Evolutionary conservation across 2,888 invertebrate genomes (phyloP), one percentile per base, ranked within the genome.

Genomic region (Chloroclysta siterata): DNA sequence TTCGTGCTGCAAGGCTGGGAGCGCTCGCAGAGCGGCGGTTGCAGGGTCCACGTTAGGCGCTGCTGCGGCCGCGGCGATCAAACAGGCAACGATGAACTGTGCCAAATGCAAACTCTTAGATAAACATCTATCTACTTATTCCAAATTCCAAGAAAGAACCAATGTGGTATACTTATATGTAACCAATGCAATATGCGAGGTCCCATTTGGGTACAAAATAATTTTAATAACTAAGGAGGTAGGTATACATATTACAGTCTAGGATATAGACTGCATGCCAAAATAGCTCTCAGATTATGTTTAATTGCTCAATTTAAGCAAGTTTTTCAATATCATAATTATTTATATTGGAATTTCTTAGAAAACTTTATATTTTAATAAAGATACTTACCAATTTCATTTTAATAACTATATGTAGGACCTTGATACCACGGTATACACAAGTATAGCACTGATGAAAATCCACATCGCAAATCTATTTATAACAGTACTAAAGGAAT

Each of bases 1-100:
- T 50, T 82, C 78, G 59, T 82, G 84, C 6, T 77, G 73, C 0
- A 84, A 65, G 0, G 81, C 86, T 22, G 80, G 85, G 15, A 78
- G 72, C 2, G 64, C 68, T 39, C 82, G 77, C 13, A 69, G 73
- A 0, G 72, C 73, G 13, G 74, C 65, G 0, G 53, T 62, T 13
- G 60, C 70, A 11, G 70, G 69, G 8, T 71, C 69, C 13, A 59
- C 62, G 42, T 52, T 71, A 0, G 83, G 81, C 4, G 80, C 80
- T 13, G 81, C 77, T 28, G 66, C 60, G 1, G 72, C 77, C 50
- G 39, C 57, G 3, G 65, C 66, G 1, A 63, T 59, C 52, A 66
- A 15, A n/a, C 61, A 56, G 13, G 68, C 74, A 28, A 72, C 79
- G 33, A 81, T 56, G 11, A 84, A 65, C 87, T 86, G 51, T 36